Evolutionary conservation across 1,140 invertebrate genomes (phyloP), one percentile per base, ranked within the genome.

Genomic region (Eupristina koningsbergeri): DNA sequence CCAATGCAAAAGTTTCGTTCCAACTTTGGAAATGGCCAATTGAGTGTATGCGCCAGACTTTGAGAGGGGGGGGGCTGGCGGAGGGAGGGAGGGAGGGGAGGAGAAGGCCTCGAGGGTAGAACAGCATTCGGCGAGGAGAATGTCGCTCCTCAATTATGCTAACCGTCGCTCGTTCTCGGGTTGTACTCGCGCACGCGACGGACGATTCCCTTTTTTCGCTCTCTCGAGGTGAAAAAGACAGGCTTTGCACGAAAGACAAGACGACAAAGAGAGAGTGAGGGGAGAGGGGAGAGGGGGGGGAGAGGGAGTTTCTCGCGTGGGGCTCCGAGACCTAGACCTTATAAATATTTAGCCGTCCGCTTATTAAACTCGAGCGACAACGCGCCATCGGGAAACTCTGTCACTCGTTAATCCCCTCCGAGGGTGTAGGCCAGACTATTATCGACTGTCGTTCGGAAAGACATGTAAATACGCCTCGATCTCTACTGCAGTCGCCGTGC

Each of bases 341-440:
- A 83, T 83, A 79, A 83, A 83, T 83, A 83, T 83, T 83, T 83
- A 83, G 82, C n/a, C 75, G 71, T 61, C 47, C 80, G 61, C 61
- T 83, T 77, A 76, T 82, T 82, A 67, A 13, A 7, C 64, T n/a
- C 64, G 64, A 13, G 15, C 39, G 67, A 41, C 8, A 29, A 45
- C 15, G 45, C 26, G 13, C 41, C 45, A 31, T 75, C 31, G 73
- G 73, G 73, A 75, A 45, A 81, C n/a, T 58, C 45, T n/a, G 63
- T n/a, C 73, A 63, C 81, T 83, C 50, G 81, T 83, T 83, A 69
- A 83, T 83, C 58, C 64, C 19, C 45, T 15, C 13, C 22, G 22
- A 0, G 9, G n/a, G 45, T 53, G 22, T 6, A 26, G 53, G 26
- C 5, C 53, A 2, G 45, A 50, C 31, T 22, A 53, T 53, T 53